Base-by-base conservation (phyloP, 2,888 invertebrate genomes). In the Petrophora chlorosata region DNA sequence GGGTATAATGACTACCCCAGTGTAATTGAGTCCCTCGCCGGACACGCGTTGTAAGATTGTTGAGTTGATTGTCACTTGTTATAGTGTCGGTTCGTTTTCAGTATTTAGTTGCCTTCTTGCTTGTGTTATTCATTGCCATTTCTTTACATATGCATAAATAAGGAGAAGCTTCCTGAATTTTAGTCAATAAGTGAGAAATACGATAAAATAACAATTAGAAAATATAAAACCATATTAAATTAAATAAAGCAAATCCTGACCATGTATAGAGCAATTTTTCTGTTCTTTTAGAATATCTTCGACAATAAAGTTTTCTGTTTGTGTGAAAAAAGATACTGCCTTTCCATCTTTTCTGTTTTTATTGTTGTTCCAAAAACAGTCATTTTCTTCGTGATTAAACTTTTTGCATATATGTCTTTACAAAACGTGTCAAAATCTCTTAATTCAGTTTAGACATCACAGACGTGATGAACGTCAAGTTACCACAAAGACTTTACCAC, bases 1-100 rank as follows among this genome's bases (percentile, higher is more conserved):
- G 60, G 59, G 41, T 26, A 28, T 28, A 19, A 28, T 33, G 26
- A 12, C 33, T 26, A 46, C 33, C 33, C 32, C 30, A 14, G 23
- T 4, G 30, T 5, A 16, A 13, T 29, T 9, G 14, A 17, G 19
- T 9, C 34, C 10, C 10, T 28, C 10, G 19, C 26, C 17, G 2
- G 4, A 5, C n/a, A 23, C 14, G 32, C 15, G 16, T 25, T 32
- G 5, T 19, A 16, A n/a, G n/a, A n/a, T n/a, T n/a, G n/a, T n/a
- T n/a, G n/a, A n/a, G n/a, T n/a, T n/a, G n/a, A 19, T 2, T 4
- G 19, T 19, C 2, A 19, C 7, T 19, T 19, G 19, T 19, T 2
- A 19, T 2, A 19, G 19, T 1, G 4, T 5, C 5, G 19, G 19
- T 19, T n/a, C n/a, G n/a, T n/a, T n/a, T n/a, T n/a, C n/a, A n/a